These are phyloP conservation scores for Corythornis cristatus DNA, from an alignment of 2,113 vertebrate species.

Conservation along the genomic window DNA sequence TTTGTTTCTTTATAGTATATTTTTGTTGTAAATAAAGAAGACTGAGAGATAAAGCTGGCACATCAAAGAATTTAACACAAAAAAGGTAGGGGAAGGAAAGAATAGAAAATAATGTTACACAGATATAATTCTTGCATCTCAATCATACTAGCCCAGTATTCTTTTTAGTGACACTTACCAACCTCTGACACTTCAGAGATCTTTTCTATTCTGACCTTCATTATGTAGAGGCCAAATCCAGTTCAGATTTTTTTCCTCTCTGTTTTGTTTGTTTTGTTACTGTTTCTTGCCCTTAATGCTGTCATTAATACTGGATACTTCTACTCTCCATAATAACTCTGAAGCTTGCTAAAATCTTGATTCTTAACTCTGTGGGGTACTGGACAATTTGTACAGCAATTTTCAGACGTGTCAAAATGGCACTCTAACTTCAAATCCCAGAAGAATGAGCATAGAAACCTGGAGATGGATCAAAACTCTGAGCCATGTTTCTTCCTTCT, in stretches of 20 bases:
- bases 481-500: background rate
- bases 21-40: no score
- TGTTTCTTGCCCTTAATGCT: background rate
- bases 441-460: background rate
- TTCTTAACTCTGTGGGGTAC: background rate
- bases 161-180: background rate
- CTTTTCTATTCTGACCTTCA: background rate
- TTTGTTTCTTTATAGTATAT: no score
- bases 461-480: background rate
- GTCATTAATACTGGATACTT: background rate
- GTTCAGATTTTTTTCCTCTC: background rate
- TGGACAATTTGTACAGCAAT: background rate
- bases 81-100: background rate
- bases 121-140: background rate
- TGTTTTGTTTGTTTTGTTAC: background rate
- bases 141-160: background rate
- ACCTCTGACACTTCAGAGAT: background rate
- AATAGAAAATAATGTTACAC: background rate
- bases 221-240: background rate
- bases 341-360: background rate
- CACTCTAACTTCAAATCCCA: background rate
- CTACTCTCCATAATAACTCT: background rate
- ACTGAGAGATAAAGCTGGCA: no score
- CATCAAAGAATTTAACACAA: no score
- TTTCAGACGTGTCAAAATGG: background rate